Percentiles rank a stretch among this genome's conserved stretches.
These are phyloP conservation scores for Eugnorisma glareosa DNA, from an alignment of 2,888 invertebrate species.

Conservation along the genomic window DNA sequence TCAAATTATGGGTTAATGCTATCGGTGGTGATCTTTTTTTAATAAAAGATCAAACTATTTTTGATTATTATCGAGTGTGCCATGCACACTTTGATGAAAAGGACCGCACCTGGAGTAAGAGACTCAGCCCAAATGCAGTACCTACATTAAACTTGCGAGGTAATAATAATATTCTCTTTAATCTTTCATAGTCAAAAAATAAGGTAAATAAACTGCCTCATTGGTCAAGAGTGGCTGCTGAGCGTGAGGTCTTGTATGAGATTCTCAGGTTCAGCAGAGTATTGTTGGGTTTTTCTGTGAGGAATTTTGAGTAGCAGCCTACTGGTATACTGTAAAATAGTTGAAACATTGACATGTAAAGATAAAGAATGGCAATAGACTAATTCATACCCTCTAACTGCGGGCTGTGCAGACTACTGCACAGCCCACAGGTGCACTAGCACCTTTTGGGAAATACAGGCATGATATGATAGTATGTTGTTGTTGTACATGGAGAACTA, in stretches of 20 bases:
- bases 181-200: neutral
- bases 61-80: constrained; percentile 7
- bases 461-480: neutral
- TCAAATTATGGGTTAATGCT: constrained; percentile 13
- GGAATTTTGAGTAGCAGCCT: neutral
- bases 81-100: constrained; percentile 6
- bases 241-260: neutral
- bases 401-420: too few species aligned
- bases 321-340: neutral
- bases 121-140: constrained; percentile 15
- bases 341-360: too few species aligned
- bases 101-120: constrained; percentile 7
- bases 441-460: too few species aligned
- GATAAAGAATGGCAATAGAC: neutral
- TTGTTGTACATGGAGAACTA: neutral
- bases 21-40: constrained; percentile 5
- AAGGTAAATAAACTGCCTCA: neutral
- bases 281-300: neutral
- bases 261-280: neutral
- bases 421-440: too few species aligned
- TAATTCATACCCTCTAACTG: neutral
- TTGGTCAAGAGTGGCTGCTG: neutral
- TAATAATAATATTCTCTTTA: neutral
- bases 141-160: constrained; percentile 8
- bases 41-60: neutral